Percentiles rank a stretch among this genome's conserved stretches.
Evolutionary conservation across 2,888 invertebrate genomes (phyloP).

Genomic region (Maniola hyperantus): DNA sequence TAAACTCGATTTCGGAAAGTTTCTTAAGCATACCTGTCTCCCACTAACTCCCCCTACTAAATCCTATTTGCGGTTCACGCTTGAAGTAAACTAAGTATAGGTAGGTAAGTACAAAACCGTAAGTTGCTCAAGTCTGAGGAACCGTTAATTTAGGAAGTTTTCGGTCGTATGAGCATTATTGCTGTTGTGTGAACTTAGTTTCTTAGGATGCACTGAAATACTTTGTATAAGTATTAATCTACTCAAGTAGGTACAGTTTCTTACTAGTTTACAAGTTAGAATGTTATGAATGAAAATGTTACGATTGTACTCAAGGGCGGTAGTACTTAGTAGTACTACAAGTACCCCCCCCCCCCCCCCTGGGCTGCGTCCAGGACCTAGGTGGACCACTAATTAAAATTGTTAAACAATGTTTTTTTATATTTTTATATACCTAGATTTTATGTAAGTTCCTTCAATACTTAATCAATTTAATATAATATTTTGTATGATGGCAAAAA

Average conservation of each 20-base stretch:
- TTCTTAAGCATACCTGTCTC: constrained; percentile 16
- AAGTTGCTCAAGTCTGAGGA: constrained; percentile 23
- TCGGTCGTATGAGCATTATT: constrained; percentile 14
- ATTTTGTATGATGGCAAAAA: no score
- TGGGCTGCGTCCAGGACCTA: no score
- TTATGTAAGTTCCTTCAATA: no score
- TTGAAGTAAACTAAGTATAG: constrained; percentile 35
- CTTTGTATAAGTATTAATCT: not conserved
- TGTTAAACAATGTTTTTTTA: no score
- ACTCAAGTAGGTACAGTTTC: not conserved
- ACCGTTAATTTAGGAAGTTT: constrained; percentile 21
- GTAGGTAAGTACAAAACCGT: constrained; percentile 32
- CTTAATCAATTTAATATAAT: no score
- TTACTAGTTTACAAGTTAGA: not conserved
- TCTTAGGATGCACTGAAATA: not conserved
- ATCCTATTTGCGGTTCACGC: constrained; percentile 41
- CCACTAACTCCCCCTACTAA: constrained; percentile 28
- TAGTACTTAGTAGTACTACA: no score
- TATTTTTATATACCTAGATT: no score
- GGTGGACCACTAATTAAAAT: no score
- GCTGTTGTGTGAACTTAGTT: not conserved
- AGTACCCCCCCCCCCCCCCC: no score
- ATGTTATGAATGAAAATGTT: not conserved
- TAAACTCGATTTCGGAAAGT: constrained; percentile 9
- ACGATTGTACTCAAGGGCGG: not conserved